Evolutionary conservation across 2,888 invertebrate species (phyloP).

Genomic region (Xiphydria camelus): DNA sequence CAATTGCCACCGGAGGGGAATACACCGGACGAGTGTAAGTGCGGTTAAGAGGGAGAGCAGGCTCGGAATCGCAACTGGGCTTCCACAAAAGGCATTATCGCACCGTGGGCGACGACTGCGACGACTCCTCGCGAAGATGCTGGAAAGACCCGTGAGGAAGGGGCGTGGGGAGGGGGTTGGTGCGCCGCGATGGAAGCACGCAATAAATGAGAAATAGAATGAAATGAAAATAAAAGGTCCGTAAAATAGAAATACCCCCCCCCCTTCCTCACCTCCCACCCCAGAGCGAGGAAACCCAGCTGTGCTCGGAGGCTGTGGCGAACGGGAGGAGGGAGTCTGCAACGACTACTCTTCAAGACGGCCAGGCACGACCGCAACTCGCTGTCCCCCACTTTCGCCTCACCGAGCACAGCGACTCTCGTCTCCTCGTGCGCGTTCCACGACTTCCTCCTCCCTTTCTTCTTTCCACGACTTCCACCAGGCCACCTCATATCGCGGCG

Average conservation of each 20-base stretch:
- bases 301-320: too few species aligned
- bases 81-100: too few species aligned
- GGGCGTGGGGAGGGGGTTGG: background rate
- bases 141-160: too few species aligned
- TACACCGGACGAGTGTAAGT: too few species aligned
- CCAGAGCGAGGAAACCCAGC: too few species aligned
- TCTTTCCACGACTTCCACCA: constrained; percentile 20
- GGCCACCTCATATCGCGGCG: constrained; percentile 30
- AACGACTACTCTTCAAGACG: constrained; percentile 22
- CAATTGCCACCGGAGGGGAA: too few species aligned
- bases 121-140: too few species aligned
- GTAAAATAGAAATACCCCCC: constrained; percentile 25
- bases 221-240: constrained; percentile 22
- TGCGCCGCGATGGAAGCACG: background rate
- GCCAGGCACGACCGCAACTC: constrained; percentile 25
- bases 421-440: constrained; percentile 6
- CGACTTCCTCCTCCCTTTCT: constrained; percentile 1
- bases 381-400: constrained; percentile 7
- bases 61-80: too few species aligned
- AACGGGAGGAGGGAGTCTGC: constrained; percentile 5
- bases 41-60: too few species aligned
- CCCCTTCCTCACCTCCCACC: too few species aligned
- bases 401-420: constrained; percentile 6
- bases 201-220: constrained; percentile 19
- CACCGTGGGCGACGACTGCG: too few species aligned